Base-by-base conservation (phyloP, 1,140 invertebrate species). In the Heliconius hewitsoni region DNA sequence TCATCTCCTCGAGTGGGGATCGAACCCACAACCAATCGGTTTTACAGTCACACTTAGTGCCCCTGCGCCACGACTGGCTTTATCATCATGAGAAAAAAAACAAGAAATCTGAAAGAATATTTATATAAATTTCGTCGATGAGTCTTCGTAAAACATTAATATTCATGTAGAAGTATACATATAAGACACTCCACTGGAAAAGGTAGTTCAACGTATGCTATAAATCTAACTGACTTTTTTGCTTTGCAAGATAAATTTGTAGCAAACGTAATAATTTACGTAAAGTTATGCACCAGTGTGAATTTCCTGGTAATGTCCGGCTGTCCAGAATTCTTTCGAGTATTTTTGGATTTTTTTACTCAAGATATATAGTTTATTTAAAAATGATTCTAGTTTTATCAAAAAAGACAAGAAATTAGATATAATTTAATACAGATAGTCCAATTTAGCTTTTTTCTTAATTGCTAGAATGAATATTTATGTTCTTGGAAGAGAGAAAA, bases 161-260 rank as follows among this genome's bases (percentile, higher is more conserved):
- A 81, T 81, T 77, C 79, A 71, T 74, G 57, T 70, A 76, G 11
- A 55, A 11, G n/a, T 74, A 9, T 37, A 76, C 27, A 76, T 66
- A 76, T 66, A 60, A 76, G 55, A 19, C 52, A 66, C 52, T 50
- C 57, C n/a, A 57, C 39, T 66, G 52, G 19, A 73, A 72, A 76
- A 76, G 70, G 75, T 77, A 81, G 72, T 74, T 34, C 78, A 80
- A 70, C 71, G 71, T 73, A 81, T 81, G 74, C 75, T 37, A 77
- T 81, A 81, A 81, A 81, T 81, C 79, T 81, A 77, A 74, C 57
- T 42, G 71, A 46, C 60, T 73, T 77, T 66, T 66, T 81, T 76
- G 70, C 74, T 76, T 60, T 57, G 55, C 30, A 76, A 75, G 71
- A 80, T 80, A 76, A 76, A 55, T 75, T 71, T 55, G 46, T 37